These are phyloP conservation scores for Sinocyclocheilus grahami DNA, from an alignment of 2,113 vertebrate species.

Conservation along the genomic window DNA sequence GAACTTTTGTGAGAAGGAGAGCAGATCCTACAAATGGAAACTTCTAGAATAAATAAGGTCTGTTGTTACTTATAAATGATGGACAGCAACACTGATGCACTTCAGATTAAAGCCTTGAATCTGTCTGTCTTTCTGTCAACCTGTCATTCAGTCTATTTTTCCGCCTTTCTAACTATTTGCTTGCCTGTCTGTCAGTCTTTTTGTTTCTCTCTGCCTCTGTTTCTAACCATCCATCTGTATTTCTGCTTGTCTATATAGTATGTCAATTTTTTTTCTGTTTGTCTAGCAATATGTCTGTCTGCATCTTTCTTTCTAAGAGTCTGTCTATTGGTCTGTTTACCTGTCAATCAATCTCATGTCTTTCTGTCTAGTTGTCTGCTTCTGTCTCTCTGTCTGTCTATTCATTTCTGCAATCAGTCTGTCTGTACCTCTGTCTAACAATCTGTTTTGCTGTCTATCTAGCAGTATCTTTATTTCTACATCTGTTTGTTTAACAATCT, in stretches of 20 bases:
- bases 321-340: neutral
- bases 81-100: neutral
- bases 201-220: neutral
- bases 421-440: too few relatives aligned
- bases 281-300: neutral
- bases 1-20: neutral
- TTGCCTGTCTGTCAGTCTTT: neutral
- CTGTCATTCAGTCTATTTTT: neutral
- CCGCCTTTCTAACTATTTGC: neutral
- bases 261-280: neutral
- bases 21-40: neutral
- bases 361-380: neutral
- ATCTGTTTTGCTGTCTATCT: neutral
- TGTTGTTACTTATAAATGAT: neutral
- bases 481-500: neutral
- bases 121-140: neutral
- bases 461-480: too few relatives aligned
- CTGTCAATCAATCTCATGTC: neutral
- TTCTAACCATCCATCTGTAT: neutral
- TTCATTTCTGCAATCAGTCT: neutral
- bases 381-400: neutral
- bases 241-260: neutral
- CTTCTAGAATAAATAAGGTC: neutral
- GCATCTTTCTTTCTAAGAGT: neutral
- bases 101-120: conserved; percentile 22